Evolutionary conservation across 2,797 vertebrate genomes (phyloP).

Genomic region (Pogonophryne albipinna): DNA sequence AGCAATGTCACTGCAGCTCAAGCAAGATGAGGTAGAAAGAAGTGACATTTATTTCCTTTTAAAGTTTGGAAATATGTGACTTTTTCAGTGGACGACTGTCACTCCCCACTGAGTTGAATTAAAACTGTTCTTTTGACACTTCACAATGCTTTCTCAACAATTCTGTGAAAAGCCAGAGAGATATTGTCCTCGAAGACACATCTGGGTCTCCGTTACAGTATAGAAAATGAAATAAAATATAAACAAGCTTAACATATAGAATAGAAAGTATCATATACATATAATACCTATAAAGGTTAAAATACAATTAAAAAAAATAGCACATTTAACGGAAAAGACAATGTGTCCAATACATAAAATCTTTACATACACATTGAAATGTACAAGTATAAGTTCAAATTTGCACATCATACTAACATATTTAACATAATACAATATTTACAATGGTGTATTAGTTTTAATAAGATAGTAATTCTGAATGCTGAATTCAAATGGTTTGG

Average conservation of each 20-base stretch:
- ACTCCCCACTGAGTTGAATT: constrained; percentile 45
- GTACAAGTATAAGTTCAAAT: too few species aligned
- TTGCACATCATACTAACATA: too few species aligned
- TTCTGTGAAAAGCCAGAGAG: constrained; percentile 16
- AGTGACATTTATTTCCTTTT: constrained; percentile 29
- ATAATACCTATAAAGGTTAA: not conserved
- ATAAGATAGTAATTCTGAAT: too few species aligned
- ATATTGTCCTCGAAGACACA: not conserved
- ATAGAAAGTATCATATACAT: too few species aligned
- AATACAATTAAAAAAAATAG: not conserved
- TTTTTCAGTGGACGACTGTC: constrained; percentile 34
- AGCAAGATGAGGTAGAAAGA: constrained; percentile 17
- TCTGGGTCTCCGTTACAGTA: too few species aligned
- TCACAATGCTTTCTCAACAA: constrained; percentile 18
- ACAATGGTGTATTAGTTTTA: too few species aligned
- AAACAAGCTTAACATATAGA: too few species aligned
- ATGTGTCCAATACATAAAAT: too few species aligned
- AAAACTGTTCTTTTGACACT: constrained; percentile 44
- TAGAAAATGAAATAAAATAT: too few species aligned
- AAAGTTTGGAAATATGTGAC: constrained; percentile 43
- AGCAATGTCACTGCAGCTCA: constrained; percentile 31
- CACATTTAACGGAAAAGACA: not conserved
- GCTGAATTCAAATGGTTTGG: too few species aligned
- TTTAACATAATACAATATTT: too few species aligned
- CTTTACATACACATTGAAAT: too few species aligned